phyloP scores from a whole-genome alignment of 2,113 vertebrate species.

The Phaethornis superciliosus region DNA sequence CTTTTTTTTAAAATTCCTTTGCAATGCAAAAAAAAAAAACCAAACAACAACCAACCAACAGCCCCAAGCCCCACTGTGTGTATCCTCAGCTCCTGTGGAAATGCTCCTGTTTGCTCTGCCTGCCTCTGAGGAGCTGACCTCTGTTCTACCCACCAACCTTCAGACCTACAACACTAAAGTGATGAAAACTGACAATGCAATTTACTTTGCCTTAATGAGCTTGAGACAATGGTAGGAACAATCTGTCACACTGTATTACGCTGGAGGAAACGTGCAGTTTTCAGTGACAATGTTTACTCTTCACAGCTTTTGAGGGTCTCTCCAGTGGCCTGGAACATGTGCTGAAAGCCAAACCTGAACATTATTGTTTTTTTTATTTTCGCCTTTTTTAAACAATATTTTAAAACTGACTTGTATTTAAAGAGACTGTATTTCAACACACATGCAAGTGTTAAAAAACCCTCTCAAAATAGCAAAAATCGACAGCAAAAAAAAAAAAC shows the following conservation, averaged over 20 bases:
- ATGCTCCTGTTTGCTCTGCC: background rate
- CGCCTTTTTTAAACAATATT: slow-evolving; percentile 63
- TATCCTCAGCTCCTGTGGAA: background rate
- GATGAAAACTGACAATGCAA: slow-evolving; percentile 72
- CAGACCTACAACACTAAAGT: slow-evolving; percentile 34
- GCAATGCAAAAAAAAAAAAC: slow-evolving; percentile 59
- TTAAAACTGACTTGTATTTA: slow-evolving; percentile 62
- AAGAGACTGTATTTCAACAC: slow-evolving; percentile 69
- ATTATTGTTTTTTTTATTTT: background rate
- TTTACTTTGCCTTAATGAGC: slow-evolving; percentile 81
- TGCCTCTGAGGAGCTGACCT: background rate
- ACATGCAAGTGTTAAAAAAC: slow-evolving; percentile 39
- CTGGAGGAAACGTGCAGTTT: slow-evolving; percentile 52
- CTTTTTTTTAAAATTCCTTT: slow-evolving; percentile 66
- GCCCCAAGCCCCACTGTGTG: background rate
- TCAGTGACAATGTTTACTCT: slow-evolving; percentile 68
- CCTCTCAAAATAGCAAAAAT: slow-evolving; percentile 54
- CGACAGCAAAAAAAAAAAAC: background rate
- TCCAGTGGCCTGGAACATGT: slow-evolving; percentile 68
- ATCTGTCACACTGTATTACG: background rate
- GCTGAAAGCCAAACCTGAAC: slow-evolving; percentile 81
- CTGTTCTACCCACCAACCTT: background rate
- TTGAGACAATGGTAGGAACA: slow-evolving; percentile 60
- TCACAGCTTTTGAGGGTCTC: slow-evolving; percentile 64
- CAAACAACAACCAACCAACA: background rate